These are phyloP conservation scores for Yponomeuta plumbellus DNA, from an alignment of 2,888 invertebrate genomes.

Conservation along the genomic window DNA sequence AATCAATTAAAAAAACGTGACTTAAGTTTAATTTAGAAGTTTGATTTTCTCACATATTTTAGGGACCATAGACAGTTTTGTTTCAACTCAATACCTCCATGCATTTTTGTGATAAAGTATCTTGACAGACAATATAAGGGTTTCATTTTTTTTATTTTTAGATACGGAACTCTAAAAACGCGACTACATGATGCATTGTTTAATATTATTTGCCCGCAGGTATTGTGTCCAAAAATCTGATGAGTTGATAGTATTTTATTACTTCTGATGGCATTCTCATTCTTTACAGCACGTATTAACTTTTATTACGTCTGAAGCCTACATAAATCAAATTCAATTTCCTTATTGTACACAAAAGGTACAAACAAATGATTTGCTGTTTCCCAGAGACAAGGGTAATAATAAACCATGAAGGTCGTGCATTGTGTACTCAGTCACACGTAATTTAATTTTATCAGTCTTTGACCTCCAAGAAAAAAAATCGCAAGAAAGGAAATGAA, in stretches of 20 bases:
- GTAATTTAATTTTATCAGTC: slow-evolving; percentile 29
- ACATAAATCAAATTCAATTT: background rate
- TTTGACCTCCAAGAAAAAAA: slow-evolving; percentile 29
- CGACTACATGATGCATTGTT: too few relatives aligned
- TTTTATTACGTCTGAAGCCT: background rate
- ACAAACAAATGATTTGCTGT: background rate
- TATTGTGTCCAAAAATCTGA: background rate
- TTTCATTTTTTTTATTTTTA: too few relatives aligned
- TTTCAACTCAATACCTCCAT: too few relatives aligned
- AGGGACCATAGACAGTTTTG: too few relatives aligned
- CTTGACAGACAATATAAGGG: too few relatives aligned
- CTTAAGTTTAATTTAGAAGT: too few relatives aligned
- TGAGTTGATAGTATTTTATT: background rate
- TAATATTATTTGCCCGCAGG: too few relatives aligned
- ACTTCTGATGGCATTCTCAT: background rate
- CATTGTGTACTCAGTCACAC: slow-evolving; percentile 42
- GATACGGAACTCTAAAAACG: too few relatives aligned
- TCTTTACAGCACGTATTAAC: background rate
- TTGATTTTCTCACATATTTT: too few relatives aligned
- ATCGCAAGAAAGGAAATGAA: background rate
- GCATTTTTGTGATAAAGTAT: too few relatives aligned
- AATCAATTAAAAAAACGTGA: too few relatives aligned
- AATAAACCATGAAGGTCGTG: slow-evolving; percentile 46
- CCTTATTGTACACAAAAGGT: background rate
- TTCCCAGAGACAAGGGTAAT: slow-evolving; percentile 12